Conservation (phyloP, 2,113 vertebrate genomes). For the Pardalotus punctatus region DNA sequence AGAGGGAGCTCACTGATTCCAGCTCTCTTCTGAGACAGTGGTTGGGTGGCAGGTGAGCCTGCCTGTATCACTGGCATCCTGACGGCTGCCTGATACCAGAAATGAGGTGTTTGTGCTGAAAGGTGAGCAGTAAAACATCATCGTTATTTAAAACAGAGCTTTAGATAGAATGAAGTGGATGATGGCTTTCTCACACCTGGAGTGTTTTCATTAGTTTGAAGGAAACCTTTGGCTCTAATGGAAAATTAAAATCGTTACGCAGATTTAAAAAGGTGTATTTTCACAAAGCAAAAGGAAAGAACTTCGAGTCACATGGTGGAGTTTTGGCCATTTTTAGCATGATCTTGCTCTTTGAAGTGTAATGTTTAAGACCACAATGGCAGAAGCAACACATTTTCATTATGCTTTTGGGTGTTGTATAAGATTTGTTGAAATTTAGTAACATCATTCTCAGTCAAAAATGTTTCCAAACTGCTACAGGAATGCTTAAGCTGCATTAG, state of each 20-base stretch:
- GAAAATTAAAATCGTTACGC: not conserved
- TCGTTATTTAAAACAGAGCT: not conserved
- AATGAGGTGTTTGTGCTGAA: not conserved
- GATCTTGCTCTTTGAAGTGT: not conserved
- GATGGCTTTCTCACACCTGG: not conserved
- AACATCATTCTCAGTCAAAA: not conserved
- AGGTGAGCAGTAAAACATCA: not conserved
- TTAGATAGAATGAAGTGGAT: not conserved
- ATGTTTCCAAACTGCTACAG: not conserved
- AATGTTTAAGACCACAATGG: not conserved
- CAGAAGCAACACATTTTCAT: not conserved
- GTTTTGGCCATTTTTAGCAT: not conserved
- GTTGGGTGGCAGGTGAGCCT: not conserved
- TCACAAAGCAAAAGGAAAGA: not conserved
- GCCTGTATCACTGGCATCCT: not conserved
- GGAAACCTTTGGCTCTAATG: not conserved
- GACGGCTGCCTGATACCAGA: accelerated
- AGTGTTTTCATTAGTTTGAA: not conserved
- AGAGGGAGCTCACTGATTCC: not conserved
- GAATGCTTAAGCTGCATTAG: not conserved
- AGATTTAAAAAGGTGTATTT: not conserved
- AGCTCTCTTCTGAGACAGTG: not conserved
- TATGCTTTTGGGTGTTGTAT: not conserved
- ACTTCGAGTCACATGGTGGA: not conserved
- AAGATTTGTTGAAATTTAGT: not conserved